Percentiles rank a stretch among this genome's conserved stretches.
phyloP scores from a whole-genome alignment of 2,888 invertebrate genomes.

The Elegia similella region DNA sequence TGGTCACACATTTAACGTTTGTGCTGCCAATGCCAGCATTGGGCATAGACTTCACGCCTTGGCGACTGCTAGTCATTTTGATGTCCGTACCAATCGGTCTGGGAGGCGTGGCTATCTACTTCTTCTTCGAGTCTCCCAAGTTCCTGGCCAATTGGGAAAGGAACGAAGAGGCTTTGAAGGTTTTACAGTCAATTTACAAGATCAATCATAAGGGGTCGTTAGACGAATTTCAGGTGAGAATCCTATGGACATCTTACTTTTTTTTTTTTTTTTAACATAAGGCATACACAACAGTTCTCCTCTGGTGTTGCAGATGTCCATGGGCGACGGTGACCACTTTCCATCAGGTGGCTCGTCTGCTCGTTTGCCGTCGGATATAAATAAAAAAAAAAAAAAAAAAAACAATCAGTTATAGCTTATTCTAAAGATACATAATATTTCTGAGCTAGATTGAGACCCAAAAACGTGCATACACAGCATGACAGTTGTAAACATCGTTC shows the following conservation, averaged over 20 bases:
- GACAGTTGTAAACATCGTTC: no score
- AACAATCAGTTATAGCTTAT: no score
- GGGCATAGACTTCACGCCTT: conserved; percentile 84
- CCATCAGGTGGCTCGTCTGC: no score
- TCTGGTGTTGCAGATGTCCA: no score
- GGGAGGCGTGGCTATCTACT: conserved; percentile 80
- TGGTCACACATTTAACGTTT: conserved; percentile 81
- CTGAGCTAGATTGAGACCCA: no score
- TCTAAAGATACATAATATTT: no score
- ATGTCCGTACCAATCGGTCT: conserved; percentile 66
- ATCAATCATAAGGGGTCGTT: conserved; percentile 49
- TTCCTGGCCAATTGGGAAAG: conserved; percentile 85
- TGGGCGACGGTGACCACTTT: no score
- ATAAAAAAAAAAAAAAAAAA: no score
- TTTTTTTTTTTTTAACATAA: no score
- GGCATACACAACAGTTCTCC: no score
- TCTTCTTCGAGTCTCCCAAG: conserved; percentile 90
- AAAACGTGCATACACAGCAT: no score
- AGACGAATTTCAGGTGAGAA: conserved; percentile 52
- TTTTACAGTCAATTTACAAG: conserved; percentile 59
- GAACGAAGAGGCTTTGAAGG: conserved; percentile 81
- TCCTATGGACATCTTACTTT: neutral
- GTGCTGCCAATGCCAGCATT: conserved; percentile 39
- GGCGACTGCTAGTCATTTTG: conserved; percentile 86
- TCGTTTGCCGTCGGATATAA: no score